Base-by-base conservation (phyloP, 2,113 vertebrate species). In the Corythaeola cristata region DNA sequence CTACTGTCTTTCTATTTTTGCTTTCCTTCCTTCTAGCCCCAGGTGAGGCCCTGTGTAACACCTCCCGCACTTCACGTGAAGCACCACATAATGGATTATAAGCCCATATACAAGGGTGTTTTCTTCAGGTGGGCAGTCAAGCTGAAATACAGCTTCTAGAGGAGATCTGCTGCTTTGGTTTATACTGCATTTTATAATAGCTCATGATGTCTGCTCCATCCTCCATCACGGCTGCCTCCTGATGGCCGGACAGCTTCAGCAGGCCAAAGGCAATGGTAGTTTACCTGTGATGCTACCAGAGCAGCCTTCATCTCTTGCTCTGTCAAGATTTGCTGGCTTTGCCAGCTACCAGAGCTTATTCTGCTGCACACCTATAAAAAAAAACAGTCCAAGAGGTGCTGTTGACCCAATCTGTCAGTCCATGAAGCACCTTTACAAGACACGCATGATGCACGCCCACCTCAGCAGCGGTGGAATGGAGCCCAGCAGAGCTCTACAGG, bases 401-500 rank as follows among this genome's bases (percentile, higher is more conserved):
- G 41, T 37, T 85, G 50, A 81, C 59, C 39, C 55, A 55, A 32
- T 28, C 15, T 11, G 0, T 67, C 3, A 2, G 52, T 56, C 68
- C 35, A 55, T 39, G 78, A 88, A 67, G 23, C 85, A 64, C 71
- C 20, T 88, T 78, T 60, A 78, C 64, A 81, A 50, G 67, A 62
- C 6, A 18, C 1, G 23, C 0, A 2, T 47, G 84, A 37, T 87
- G 49, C 71, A n/a, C 55, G n/a, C 69, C 68, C 76, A 76, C 75
- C 52, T 84, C 41, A 73, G 69, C 4, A 9, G 72, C 1, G 7
- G n/a, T 73, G 68, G 75, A 71, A 68, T 22, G 47, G 53, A 81
- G 94, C 84, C 74, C 76, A 90, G 33, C 23, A 79, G 79, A 80
- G 32, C 49, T 92, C 88, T 95, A 62, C 77, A 85, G 83, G 87